Evolutionary conservation across 2,888 invertebrate genomes (phyloP).

Genomic region (Scaptodrosophila latifasciaeformis): DNA sequence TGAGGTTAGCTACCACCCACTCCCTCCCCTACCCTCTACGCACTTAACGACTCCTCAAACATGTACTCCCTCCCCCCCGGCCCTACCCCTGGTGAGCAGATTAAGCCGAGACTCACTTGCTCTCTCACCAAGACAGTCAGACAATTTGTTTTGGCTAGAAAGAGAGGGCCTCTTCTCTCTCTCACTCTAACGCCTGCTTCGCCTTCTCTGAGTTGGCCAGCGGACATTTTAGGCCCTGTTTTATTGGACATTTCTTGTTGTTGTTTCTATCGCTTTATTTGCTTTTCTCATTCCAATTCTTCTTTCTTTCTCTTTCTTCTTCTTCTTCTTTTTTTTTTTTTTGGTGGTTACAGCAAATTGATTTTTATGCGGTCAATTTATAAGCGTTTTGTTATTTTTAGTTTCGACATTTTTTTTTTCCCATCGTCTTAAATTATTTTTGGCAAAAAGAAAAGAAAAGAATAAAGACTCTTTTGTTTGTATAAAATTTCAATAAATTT

Average conservation of each 20-base stretch:
- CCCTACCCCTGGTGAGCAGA: too few species aligned
- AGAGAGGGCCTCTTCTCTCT: too few species aligned
- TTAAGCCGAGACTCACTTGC: too few species aligned
- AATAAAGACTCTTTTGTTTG: not conserved
- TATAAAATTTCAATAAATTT: constrained; percentile 5
- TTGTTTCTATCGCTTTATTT: constrained; percentile 14
- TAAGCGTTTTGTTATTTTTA: constrained; percentile 10
- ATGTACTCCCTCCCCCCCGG: constrained; percentile 7
- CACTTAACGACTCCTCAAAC: too few species aligned
- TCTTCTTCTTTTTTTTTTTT: constrained; percentile 47
- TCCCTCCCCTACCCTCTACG: not conserved
- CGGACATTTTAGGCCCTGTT: too few species aligned
- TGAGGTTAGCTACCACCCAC: not conserved
- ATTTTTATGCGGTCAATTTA: constrained; percentile 66
- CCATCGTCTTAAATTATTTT: constrained; percentile 13
- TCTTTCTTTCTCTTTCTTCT: constrained; percentile 11
- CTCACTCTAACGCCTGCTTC: too few species aligned
- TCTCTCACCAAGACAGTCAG: too few species aligned
- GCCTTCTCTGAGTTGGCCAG: too few species aligned
- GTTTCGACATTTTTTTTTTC: constrained; percentile 34
- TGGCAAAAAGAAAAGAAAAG: not conserved
- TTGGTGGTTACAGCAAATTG: constrained; percentile 65
- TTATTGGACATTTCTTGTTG: constrained; percentile 12
- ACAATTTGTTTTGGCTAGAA: too few species aligned
- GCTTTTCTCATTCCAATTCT: not conserved